phyloP scores from a whole-genome alignment of 2,888 invertebrate species.

The Drosophila picticornis region DNA sequence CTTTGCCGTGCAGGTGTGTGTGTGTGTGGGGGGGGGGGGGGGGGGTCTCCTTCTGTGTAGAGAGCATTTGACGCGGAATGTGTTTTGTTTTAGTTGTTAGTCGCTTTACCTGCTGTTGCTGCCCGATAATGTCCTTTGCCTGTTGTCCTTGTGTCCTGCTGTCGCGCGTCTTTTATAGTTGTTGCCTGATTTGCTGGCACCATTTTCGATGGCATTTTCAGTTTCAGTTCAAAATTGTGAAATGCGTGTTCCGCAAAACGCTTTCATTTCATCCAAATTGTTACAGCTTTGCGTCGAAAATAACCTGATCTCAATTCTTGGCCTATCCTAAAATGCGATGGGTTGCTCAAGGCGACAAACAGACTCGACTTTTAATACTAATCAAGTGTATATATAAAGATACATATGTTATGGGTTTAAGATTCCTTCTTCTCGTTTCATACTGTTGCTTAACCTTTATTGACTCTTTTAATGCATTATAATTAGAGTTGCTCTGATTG shows the following conservation, averaged over 20 bases:
- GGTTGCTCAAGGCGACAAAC: not conserved
- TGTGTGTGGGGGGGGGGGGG: not conserved
- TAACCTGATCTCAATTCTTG: not conserved
- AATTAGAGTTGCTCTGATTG: not conserved
- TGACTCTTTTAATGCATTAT: not conserved
- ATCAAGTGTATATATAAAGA: not conserved
- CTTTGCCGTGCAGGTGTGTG: not conserved
- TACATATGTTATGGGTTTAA: too few relatives aligned
- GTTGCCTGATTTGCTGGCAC: slow-evolving; percentile 52
- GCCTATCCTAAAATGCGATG: not conserved
- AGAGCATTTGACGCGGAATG: slow-evolving; percentile 36
- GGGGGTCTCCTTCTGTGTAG: not conserved
- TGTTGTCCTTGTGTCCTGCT: slow-evolving; percentile 17
- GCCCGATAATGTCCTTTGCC: slow-evolving; percentile 43
- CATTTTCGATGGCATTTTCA: slow-evolving; percentile 48
- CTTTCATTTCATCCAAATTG: not conserved
- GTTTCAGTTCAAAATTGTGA: slow-evolving; percentile 15
- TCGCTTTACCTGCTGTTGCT: slow-evolving; percentile 40
- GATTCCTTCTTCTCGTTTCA: not conserved
- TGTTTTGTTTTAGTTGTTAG: slow-evolving; percentile 59
- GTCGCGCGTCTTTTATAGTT: slow-evolving; percentile 53
- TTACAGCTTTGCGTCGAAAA: not conserved
- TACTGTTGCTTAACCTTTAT: not conserved
- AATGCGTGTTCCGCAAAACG: slow-evolving; percentile 15
- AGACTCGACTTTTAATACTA: not conserved